Conservation (phyloP, 2,888 invertebrate genomes). For the Leucophenga maculata region DNA sequence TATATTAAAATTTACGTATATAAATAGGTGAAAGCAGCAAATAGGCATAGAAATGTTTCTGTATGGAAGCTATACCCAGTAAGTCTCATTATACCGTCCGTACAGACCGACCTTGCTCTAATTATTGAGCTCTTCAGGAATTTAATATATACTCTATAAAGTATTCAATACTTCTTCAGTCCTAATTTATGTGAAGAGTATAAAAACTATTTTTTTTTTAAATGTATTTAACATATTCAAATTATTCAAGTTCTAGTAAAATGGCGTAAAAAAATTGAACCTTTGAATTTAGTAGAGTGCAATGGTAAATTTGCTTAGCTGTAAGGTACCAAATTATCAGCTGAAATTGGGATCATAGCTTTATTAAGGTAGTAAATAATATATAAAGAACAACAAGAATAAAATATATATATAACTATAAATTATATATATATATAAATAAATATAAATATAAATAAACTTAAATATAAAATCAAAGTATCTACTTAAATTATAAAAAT, state of each 20-base stretch:
- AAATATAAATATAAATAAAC: background rate
- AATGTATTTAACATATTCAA: background rate
- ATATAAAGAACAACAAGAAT: constrained; percentile 34
- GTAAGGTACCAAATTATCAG: constrained; percentile 74
- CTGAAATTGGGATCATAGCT: constrained; percentile 79
- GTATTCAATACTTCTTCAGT: no score
- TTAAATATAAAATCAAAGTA: no score
- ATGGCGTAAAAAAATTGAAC: background rate
- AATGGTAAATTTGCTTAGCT: constrained; percentile 73
- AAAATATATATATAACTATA: constrained; percentile 30
- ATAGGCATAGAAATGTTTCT: no score
- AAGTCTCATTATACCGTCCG: no score
- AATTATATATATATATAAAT: constrained; percentile 1
- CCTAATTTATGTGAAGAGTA: no score
- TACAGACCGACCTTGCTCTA: no score
- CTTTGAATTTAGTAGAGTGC: constrained; percentile 57
- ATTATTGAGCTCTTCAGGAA: no score
- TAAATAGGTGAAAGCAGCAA: no score
- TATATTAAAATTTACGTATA: no score
- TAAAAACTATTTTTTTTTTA: no score
- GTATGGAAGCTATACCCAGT: no score
- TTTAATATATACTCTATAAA: no score
- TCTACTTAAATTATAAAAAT: background rate
- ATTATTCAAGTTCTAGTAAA: background rate
- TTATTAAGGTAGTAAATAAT: constrained; percentile 75